These are phyloP conservation scores for Coptodon bakossiorum DNA, from an alignment of 2,113 vertebrate species.

Conservation along the genomic window DNA sequence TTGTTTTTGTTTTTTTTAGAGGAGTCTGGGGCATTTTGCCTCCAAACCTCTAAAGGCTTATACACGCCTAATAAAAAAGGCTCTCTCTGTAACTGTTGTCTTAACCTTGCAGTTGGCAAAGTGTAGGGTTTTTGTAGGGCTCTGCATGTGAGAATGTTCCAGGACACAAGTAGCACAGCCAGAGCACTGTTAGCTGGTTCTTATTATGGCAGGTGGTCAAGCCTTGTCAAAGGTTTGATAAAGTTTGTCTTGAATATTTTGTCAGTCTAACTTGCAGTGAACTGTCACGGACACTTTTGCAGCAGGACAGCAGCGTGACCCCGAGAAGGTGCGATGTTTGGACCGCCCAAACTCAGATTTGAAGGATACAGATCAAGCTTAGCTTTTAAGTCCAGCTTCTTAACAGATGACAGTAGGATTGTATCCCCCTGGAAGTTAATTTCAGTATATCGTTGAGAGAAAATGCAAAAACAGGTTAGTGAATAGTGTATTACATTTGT, in stretches of 20 bases:
- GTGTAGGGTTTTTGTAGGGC: background rate
- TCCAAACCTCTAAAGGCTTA: slow-evolving; percentile 46
- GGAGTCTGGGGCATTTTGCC: slow-evolving; percentile 41
- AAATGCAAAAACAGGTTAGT: background rate
- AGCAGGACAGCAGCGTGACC: background rate
- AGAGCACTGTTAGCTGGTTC: background rate
- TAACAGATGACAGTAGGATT: background rate
- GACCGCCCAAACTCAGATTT: background rate
- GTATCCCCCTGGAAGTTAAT: background rate
- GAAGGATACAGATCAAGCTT: background rate
- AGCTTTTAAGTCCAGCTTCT: background rate
- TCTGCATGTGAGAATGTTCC: background rate
- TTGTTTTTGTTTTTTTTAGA: slow-evolving; percentile 52
- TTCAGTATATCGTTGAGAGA: background rate
- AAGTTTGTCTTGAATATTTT: background rate
- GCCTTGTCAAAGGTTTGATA: background rate
- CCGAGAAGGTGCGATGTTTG: background rate
- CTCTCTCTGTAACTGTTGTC: slow-evolving; percentile 54
- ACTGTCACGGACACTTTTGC: background rate
- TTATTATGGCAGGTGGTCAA: slow-evolving; percentile 33
- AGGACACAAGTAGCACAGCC: background rate
- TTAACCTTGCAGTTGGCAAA: slow-evolving; percentile 63
- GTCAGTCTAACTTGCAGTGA: background rate
- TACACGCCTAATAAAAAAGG: slow-evolving; percentile 60
- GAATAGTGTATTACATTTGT: background rate